phyloP scores from a whole-genome alignment of 2,888 invertebrate genomes.

The Stramonita haemastoma region DNA sequence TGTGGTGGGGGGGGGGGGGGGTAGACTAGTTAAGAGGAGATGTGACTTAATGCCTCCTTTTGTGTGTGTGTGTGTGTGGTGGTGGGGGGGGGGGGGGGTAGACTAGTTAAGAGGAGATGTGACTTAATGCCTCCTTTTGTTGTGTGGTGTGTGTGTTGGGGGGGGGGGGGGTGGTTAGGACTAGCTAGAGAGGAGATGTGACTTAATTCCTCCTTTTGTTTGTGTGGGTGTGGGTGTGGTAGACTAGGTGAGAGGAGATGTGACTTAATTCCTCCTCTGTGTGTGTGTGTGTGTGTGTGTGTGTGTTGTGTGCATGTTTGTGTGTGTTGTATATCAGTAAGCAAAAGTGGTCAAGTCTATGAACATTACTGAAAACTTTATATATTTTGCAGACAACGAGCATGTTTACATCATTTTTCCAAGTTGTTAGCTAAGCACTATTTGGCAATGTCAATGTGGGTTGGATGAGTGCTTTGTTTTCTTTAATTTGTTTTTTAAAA shows the following conservation, averaged over 20 bases:
- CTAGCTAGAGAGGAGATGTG: too few relatives aligned
- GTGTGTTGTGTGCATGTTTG: not conserved
- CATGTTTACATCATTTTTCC: not conserved
- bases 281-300: not conserved
- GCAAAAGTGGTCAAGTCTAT: not conserved
- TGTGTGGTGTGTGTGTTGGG: too few relatives aligned
- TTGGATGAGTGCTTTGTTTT: not conserved
- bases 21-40: not conserved
- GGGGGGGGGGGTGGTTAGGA: too few relatives aligned
- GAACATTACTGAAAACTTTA: not conserved
- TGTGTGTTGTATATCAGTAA: not conserved
- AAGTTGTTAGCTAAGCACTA: not conserved
- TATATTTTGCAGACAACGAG: not conserved
- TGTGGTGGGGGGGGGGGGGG: not conserved
- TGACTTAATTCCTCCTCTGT: slow-evolving; percentile 22
- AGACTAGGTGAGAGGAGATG: not conserved
- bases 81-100: not conserved
- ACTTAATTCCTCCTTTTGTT: too few relatives aligned
- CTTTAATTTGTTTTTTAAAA: not conserved
- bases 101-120: too few relatives aligned
- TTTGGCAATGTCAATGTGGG: not conserved
- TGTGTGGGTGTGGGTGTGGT: not conserved
- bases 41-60: not conserved
- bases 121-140: too few relatives aligned
- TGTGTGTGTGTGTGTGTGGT: not conserved